Percentiles rank a stretch among this genome's conserved stretches.
Conservation (phyloP, 2,888 invertebrate genomes). For the Cepaea hortensis region DNA sequence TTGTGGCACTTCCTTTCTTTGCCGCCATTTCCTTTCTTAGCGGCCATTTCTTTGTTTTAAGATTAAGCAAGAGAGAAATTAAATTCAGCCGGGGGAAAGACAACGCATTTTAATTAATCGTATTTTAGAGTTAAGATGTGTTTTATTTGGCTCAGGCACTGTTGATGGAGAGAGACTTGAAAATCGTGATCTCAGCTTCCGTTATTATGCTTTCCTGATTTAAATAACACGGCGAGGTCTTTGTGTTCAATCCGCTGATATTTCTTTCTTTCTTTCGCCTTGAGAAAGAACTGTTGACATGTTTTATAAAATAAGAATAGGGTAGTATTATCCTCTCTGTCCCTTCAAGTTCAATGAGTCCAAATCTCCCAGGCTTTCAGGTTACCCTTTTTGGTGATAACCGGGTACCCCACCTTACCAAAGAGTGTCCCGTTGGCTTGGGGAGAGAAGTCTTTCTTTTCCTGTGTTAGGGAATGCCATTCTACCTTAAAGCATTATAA, state of each 20-base stretch:
- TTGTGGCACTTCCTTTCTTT: background rate
- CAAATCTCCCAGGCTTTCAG: no score
- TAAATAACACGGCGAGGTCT: background rate
- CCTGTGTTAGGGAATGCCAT: no score
- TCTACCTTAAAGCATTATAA: no score
- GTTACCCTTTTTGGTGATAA: no score
- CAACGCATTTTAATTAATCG: constrained; percentile 30
- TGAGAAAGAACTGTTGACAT: no score
- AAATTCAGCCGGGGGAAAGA: constrained; percentile 20
- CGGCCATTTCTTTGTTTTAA: constrained; percentile 6
- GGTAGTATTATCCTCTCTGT: no score
- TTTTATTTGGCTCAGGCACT: background rate
- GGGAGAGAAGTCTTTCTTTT: no score
- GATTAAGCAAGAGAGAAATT: constrained; percentile 24
- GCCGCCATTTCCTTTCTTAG: background rate
- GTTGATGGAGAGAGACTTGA: background rate
- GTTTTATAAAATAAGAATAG: no score
- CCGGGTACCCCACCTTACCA: no score
- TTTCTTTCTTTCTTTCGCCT: background rate
- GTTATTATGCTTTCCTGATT: background rate
- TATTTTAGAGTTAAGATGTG: constrained; percentile 23
- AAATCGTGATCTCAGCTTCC: background rate
- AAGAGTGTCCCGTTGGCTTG: no score
- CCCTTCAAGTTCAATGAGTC: no score
- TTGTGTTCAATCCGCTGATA: background rate